Evolutionary conservation across 2,113 vertebrate species (phyloP).

Genomic region (Sinocyclocheilus maitianheensis): DNA sequence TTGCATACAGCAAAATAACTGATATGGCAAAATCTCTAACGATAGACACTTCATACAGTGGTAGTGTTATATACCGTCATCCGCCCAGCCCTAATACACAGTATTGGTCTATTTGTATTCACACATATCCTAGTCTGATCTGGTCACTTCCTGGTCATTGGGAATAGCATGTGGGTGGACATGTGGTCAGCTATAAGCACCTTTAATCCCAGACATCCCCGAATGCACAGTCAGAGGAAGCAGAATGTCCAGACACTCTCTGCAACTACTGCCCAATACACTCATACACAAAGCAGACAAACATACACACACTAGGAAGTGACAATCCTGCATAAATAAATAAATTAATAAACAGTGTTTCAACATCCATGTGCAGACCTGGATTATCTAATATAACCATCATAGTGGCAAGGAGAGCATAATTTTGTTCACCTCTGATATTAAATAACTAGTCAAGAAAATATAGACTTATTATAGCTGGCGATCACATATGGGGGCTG

Average conservation of each 20-base stretch:
- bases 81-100: no score
- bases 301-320: background rate
- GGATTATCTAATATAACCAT: background rate
- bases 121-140: background rate
- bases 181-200: slow-evolving; percentile 33
- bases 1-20: no score
- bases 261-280: background rate
- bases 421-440: background rate
- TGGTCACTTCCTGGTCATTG: slow-evolving; percentile 17
- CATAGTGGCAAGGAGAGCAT: background rate
- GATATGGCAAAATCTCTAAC: no score
- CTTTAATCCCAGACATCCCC: slow-evolving; percentile 27
- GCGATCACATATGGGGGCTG: slow-evolving; percentile 3
- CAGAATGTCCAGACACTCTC: background rate
- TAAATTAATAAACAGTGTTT: background rate
- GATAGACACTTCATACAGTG: no score
- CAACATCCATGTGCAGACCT: background rate
- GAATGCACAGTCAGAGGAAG: slow-evolving; percentile 6
- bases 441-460: background rate
- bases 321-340: background rate
- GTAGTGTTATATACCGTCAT: no score
- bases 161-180: slow-evolving; percentile 26
- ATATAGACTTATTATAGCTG: slow-evolving; percentile 8
- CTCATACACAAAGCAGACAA: background rate
- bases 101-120: background rate